Base-by-base conservation (phyloP, 2,888 invertebrate species). In the Xylota segnis region DNA sequence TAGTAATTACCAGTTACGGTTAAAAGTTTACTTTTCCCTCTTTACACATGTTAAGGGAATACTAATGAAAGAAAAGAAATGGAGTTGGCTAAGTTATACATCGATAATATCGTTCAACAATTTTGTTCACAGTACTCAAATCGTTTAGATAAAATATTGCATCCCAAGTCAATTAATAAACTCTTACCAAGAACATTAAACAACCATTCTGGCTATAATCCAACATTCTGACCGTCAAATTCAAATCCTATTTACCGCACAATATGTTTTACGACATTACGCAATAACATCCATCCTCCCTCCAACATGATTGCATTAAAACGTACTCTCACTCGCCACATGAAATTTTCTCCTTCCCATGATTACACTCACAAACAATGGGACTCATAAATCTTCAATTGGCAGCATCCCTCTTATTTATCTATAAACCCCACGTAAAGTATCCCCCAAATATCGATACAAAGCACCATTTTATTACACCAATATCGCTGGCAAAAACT, bases 371-470 rank as follows among this genome's bases (percentile, higher is more conserved):
- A 66, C 50, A 71, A 66, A 75, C 81, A 81, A 72, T 45, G 81
- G 76, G 45, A 72, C 61, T 61, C 70, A 86, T 86, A 86, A 86
- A 86, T 86, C 82, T 66, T 63, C 66, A 82, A 81, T 86, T 86
- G 81, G 76, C 81, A 54, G 54, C 65, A 68, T 74, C 47, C 79
- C 76, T 56, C 40, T 78, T 71, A 59, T 71, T 77, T 65, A 66
- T 71, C 70, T 61, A 58, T 54, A 81, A 66, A 52, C 66, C 74
- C 61, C 37, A 70, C 65, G 59, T 71, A 86, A 81, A 81, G 75
- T 68, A 75, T 81, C 81, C 81, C 76, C 76, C 72, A 86, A 84
- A 86, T 86, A 76, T 86, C 81, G 81, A 86, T 81, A 76, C 86
- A 86, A 86, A 76, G 76, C 66, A 82, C 76, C 65, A 81, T 86